Conservation (phyloP, 1,140 invertebrate genomes). For the Dendrolimus punctatus region DNA sequence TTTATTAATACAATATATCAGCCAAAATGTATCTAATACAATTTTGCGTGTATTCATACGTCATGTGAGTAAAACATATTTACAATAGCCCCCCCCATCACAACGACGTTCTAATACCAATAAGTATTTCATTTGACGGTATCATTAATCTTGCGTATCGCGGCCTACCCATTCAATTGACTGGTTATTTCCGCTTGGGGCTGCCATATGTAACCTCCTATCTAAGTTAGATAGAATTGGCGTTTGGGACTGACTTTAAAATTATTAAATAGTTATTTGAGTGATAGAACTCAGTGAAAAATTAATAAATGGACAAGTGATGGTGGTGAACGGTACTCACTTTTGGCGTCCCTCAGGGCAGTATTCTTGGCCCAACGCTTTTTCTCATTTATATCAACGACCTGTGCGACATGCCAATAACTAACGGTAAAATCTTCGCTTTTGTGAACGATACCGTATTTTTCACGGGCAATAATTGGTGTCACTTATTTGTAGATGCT, state of each 20-base stretch:
- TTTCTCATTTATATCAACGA: conserved; percentile 16
- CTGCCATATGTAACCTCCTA: too few relatives aligned
- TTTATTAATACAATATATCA: not conserved
- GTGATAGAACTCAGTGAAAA: too few relatives aligned
- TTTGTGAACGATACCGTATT: conserved; percentile 7
- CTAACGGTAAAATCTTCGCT: conserved; percentile 7
- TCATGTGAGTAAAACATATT: conserved; percentile 1
- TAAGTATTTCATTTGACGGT: conserved; percentile 39
- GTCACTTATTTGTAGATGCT: too few relatives aligned
- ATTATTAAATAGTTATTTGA: too few relatives aligned
- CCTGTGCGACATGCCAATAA: conserved; percentile 4
- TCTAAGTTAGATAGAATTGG: too few relatives aligned
- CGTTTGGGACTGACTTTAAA: too few relatives aligned
- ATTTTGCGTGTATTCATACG: conserved; percentile 2
- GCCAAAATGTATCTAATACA: not conserved
- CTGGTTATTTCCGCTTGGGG: conserved; percentile 23
- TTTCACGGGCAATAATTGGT: too few relatives aligned
- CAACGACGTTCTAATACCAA: conserved; percentile 16
- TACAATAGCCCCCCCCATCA: conserved; percentile 3
- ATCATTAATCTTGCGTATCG: conserved; percentile 41
- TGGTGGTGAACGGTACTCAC: not conserved
- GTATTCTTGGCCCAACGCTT: conserved; percentile 13
- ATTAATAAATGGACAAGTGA: too few relatives aligned
- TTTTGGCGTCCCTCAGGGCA: conserved; percentile 15
- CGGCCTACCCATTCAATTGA: conserved; percentile 29